Evolutionary conservation across 1,140 invertebrate species (phyloP).

Genomic region (Mya arenaria): DNA sequence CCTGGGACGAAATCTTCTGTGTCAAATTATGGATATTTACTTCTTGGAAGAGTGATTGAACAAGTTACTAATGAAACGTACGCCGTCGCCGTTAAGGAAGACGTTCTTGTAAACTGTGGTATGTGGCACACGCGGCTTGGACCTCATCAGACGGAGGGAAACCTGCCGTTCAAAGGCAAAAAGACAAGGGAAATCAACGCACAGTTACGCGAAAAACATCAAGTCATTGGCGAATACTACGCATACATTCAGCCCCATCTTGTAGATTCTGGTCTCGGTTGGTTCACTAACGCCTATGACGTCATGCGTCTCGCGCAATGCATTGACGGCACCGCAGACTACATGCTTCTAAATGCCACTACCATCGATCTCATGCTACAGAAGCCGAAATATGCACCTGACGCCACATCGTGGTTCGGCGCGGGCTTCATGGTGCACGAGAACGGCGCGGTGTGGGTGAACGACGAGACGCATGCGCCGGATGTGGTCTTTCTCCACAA

Average conservation of each 20-base stretch:
- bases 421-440: slow-evolving; percentile 68
- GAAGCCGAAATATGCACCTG: slow-evolving; percentile 47
- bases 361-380: slow-evolving; percentile 58
- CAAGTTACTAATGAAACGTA: slow-evolving; percentile 68
- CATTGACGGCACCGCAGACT: slow-evolving; percentile 64
- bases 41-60: slow-evolving; percentile 79
- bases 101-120: slow-evolving; percentile 75
- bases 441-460: slow-evolving; percentile 70
- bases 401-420: slow-evolving; percentile 64
- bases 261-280: slow-evolving; percentile 73
- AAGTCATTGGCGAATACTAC: slow-evolving; percentile 60
- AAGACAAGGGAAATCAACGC: slow-evolving; percentile 34
- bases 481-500: slow-evolving; percentile 71
- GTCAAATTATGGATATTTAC: slow-evolving; percentile 79
- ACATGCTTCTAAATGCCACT: slow-evolving; percentile 65
- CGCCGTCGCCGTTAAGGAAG: slow-evolving; percentile 72
- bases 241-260: slow-evolving; percentile 60
- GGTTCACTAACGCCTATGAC: slow-evolving; percentile 76
- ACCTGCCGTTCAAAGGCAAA: slow-evolving; percentile 41
- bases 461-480: slow-evolving; percentile 67
- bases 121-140: slow-evolving; percentile 78
- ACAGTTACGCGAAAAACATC: slow-evolving; percentile 36
- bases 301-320: slow-evolving; percentile 71
- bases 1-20: slow-evolving; percentile 74
- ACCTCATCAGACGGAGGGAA: not conserved